Conservation (phyloP, 2,888 invertebrate species). For the Polydrusus cervinus region DNA sequence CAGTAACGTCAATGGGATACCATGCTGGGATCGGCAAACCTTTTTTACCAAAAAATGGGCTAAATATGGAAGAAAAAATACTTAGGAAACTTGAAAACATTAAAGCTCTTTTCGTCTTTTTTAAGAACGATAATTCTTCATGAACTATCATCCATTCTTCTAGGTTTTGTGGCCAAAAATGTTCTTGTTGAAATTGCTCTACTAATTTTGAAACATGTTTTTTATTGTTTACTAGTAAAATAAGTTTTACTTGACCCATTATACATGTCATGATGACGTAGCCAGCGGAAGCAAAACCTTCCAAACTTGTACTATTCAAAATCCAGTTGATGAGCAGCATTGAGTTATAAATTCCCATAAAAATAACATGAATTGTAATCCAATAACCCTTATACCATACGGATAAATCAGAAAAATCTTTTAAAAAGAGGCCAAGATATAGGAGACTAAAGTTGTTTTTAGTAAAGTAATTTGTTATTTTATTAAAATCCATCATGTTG, state of each 20-base stretch:
- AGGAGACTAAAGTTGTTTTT: no score
- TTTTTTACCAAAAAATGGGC: constrained; percentile 10
- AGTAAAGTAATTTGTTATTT: no score
- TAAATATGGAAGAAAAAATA: background rate
- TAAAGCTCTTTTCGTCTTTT: background rate
- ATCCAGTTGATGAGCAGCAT: constrained; percentile 15
- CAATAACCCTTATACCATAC: no score
- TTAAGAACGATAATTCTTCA: background rate
- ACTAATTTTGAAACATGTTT: background rate
- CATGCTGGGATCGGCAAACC: constrained; percentile 45
- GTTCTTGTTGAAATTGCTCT: background rate
- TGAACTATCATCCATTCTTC: background rate
- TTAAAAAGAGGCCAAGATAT: no score
- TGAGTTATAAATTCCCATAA: constrained; percentile 11
- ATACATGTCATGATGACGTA: constrained; percentile 16
- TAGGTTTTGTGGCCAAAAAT: constrained; percentile 16
- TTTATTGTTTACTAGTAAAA: constrained; percentile 2
- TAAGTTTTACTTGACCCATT: constrained; percentile 5
- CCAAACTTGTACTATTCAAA: background rate
- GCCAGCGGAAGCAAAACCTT: constrained; percentile 19
- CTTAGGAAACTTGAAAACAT: background rate
- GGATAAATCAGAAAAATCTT: no score
- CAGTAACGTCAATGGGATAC: constrained; percentile 54
- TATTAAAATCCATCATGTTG: no score
- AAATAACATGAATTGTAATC: background rate